Evolutionary conservation across 2,113 vertebrate genomes (phyloP).

Genomic region (Cynopterus brachyotis): DNA sequence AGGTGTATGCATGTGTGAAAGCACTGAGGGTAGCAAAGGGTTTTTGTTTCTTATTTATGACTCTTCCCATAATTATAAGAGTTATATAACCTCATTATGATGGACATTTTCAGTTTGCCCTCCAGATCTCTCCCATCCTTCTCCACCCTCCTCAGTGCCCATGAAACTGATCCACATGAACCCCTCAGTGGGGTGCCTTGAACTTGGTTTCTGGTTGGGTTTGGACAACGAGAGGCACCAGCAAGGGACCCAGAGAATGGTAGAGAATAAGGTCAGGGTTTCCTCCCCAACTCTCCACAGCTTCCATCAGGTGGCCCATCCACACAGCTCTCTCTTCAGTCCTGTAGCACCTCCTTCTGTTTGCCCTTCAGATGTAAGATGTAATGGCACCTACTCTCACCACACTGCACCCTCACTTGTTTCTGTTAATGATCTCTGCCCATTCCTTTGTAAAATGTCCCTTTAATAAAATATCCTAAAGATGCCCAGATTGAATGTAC

Average conservation of each 20-base stretch:
- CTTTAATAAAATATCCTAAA: slow-evolving; percentile 17
- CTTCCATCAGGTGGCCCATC: background rate
- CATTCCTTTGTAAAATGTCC: background rate
- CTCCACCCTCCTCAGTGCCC: background rate
- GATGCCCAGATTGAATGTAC: background rate
- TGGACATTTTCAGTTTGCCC: background rate
- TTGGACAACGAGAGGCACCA: background rate
- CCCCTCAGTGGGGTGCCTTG: background rate
- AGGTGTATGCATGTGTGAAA: background rate
- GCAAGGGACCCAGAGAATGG: background rate
- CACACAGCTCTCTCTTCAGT: background rate
- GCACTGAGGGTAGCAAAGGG: background rate
- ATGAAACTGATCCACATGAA: background rate
- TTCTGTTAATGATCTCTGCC: background rate
- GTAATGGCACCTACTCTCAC: background rate
- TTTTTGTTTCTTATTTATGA: background rate
- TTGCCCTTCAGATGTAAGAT: background rate
- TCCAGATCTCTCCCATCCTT: background rate
- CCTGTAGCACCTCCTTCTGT: background rate
- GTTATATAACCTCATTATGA: background rate
- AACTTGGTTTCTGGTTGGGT: background rate
- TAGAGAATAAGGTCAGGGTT: background rate
- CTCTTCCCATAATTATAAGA: background rate
- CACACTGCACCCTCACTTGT: background rate
- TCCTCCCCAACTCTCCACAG: background rate